Evolutionary conservation across 2,797 vertebrate species (phyloP), one percentile per base, ranked within the genome.

Genomic region (Arnoldichthys spilopterus): DNA sequence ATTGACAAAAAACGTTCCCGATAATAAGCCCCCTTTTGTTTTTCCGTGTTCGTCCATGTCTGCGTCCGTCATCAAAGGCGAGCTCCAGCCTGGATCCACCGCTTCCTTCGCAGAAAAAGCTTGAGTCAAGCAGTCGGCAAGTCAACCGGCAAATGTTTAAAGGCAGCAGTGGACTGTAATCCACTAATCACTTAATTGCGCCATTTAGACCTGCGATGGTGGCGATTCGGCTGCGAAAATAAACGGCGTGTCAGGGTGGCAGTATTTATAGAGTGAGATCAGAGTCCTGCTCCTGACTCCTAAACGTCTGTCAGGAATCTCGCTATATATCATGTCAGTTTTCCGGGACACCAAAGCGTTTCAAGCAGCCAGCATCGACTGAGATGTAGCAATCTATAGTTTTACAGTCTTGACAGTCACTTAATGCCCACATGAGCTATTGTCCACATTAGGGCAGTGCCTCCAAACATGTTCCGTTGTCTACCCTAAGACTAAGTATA

Each of bases 1-100:
- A 88, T 88, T 74, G 51, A 64, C n/a, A n/a, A n/a, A 84, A 79
- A 82, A 76, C 72, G 76, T 79, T 15, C 30, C 20, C 49, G 12
- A 64, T 82, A 83, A 84, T 87, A 83, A 84, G 49, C 78, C 83
- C 45, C 4, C n/a, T 76, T 61, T 84, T 62, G 51, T 67, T 84
- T 81, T 58, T 85, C 59, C 53, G 22, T 11, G 58, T 58, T 16
- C 20, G 43, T 81, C 43, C 30, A 7, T 63, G 61, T 78, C 67
- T 56, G 63, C 67, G 75, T 83, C 67, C 64, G 61, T 80, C 74
- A 72, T 68, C 64, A 30, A 80, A 83, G 62, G 62, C 8, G 16
- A 72, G 34, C 45, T 81, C 66, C 67, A n/a, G 66, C 15, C 58
- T 51, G 40, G 54, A 51, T 70, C 66, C 61, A 66, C 76, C 76